Evolutionary conservation across 2,113 vertebrate species (phyloP).

Genomic region (Pseudolaguvia tuberculata): DNA sequence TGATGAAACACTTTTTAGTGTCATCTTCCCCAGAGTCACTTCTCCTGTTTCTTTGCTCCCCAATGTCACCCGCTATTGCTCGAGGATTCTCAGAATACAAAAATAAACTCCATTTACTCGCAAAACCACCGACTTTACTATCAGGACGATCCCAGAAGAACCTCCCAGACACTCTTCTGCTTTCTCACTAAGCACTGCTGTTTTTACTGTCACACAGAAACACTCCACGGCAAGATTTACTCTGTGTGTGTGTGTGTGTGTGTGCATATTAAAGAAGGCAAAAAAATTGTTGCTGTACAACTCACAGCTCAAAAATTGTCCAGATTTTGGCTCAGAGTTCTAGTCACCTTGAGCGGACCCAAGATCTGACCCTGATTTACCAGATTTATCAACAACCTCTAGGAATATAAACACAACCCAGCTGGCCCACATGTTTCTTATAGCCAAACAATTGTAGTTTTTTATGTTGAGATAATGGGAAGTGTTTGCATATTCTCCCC

Average conservation of each 20-base stretch:
- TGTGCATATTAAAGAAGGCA: background rate
- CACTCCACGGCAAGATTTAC: background rate
- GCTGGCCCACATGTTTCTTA: background rate
- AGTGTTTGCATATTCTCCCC: no score
- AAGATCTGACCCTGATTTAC: background rate
- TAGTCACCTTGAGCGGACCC: background rate
- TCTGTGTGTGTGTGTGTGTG: background rate
- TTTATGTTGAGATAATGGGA: no score
- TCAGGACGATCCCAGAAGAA: conserved; percentile 62
- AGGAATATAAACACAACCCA: background rate
- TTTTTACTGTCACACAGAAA: background rate
- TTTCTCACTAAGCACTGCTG: conserved; percentile 8
- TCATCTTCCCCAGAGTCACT: conserved; percentile 52
- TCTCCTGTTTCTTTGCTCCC: conserved; percentile 47
- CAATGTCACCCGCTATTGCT: conserved; percentile 55
- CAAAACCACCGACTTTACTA: conserved; percentile 62
- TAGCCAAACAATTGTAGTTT: no score
- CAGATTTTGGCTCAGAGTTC: background rate
- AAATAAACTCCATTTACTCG: conserved; percentile 68
- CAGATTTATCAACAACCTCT: no score
- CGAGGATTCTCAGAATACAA: conserved; percentile 55
- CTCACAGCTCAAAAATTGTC: conserved; percentile 37
- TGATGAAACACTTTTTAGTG: conserved; percentile 57
- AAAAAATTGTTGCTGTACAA: conserved; percentile 40
- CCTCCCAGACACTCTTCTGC: conserved; percentile 23